phyloP scores from a whole-genome alignment of 1,140 invertebrate genomes.

The Schlechtendalia chinensis region DNA sequence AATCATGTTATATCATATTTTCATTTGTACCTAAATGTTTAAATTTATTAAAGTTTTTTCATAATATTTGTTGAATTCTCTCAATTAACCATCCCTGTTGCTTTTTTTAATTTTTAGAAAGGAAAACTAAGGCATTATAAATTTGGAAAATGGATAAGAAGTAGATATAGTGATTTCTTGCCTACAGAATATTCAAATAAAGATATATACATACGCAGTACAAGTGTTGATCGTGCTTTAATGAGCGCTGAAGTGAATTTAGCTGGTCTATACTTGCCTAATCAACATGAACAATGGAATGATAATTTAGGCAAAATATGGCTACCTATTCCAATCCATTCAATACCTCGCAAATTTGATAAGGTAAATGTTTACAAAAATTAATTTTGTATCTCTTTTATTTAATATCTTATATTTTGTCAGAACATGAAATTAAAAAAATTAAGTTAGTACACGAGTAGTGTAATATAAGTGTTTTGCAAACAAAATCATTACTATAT shows the following conservation, averaged over 20 bases:
- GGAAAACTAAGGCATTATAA: slow-evolving; percentile 66
- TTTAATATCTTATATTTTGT: background rate
- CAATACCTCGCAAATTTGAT: slow-evolving; percentile 63
- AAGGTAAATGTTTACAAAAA: slow-evolving; percentile 60
- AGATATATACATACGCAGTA: slow-evolving; percentile 68
- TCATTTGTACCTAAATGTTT: no score
- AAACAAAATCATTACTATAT: no score
- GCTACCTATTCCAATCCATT: slow-evolving; percentile 86
- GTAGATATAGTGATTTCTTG: slow-evolving; percentile 65
- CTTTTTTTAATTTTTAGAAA: slow-evolving; percentile 57
- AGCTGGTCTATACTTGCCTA: slow-evolving; percentile 79
- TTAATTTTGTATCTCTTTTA: background rate
- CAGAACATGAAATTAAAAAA: no score
- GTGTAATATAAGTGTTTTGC: no score
- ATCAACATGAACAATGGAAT: slow-evolving; percentile 69
- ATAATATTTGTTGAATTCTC: no score
- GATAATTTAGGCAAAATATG: slow-evolving; percentile 64
- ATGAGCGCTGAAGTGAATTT: slow-evolving; percentile 81
- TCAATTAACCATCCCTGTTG: background rate
- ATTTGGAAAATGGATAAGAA: slow-evolving; percentile 64
- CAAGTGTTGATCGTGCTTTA: slow-evolving; percentile 71
- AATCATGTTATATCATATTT: no score
- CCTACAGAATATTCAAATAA: slow-evolving; percentile 62
- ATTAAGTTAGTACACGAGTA: no score
- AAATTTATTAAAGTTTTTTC: no score